Percentiles rank a stretch among this genome's conserved stretches.
Evolutionary conservation across 2,888 invertebrate genomes (phyloP).

Genomic region (Synanthedon myopaeformis): DNA sequence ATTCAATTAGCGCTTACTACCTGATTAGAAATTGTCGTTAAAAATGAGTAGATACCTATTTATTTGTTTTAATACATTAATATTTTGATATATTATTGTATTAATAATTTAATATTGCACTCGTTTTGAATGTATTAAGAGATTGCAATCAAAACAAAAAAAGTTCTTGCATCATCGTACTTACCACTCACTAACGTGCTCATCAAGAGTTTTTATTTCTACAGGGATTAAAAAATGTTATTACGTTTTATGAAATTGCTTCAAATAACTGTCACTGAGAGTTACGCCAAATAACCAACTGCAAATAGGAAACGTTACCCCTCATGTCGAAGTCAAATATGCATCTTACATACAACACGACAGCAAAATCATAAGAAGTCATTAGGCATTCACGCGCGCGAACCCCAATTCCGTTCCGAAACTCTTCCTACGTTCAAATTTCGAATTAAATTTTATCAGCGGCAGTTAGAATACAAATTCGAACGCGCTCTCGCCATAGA

Average conservation of each 20-base stretch:
- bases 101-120: no score
- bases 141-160: no score
- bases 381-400: constrained; percentile 56
- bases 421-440: not conserved
- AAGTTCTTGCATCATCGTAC: no score
- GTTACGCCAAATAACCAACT: not conserved
- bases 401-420: constrained; percentile 47
- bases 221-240: no score
- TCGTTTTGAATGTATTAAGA: no score
- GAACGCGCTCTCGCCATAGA: constrained; percentile 18
- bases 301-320: not conserved
- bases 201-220: no score
- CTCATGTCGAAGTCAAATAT: constrained; percentile 33
- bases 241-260: not conserved
- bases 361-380: constrained; percentile 67
- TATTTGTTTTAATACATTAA: no score
- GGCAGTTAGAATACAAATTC: constrained; percentile 14
- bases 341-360: constrained; percentile 53
- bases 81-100: no score
- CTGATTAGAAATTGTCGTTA: no score
- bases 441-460: not conserved
- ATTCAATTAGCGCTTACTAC: no score
- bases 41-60: no score
- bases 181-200: no score
- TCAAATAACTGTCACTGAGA: not conserved